phyloP scores from a whole-genome alignment of 2,888 invertebrate species.

The Creontiades dilutus region DNA sequence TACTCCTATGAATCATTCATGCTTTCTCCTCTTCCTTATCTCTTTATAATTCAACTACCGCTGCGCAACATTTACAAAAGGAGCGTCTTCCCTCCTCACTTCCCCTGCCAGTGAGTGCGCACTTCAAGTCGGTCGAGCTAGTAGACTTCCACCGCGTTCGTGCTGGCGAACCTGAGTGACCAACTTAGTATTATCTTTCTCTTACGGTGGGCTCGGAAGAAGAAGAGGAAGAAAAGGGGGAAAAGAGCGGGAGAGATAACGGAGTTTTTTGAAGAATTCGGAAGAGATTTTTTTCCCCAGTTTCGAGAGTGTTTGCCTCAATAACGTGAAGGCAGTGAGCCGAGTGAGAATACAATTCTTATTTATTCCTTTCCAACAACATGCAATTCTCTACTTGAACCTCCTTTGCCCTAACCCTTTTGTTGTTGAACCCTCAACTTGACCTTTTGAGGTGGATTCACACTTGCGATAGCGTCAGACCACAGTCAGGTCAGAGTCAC shows the following conservation, averaged over 20 bases:
- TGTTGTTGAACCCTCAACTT: too few species aligned
- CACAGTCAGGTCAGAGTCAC: too few species aligned
- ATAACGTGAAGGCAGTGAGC: too few species aligned
- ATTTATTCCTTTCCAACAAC: too few species aligned
- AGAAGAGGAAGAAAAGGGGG: not conserved
- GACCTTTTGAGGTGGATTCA: too few species aligned
- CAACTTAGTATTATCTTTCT: constrained; percentile 39
- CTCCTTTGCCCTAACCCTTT: too few species aligned
- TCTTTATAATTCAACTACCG: constrained; percentile 71
- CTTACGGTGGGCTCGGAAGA: not conserved
- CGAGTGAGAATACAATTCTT: too few species aligned
- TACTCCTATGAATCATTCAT: constrained; percentile 69
- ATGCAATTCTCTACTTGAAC: too few species aligned
- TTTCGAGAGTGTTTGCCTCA: not conserved
- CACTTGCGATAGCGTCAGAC: too few species aligned
- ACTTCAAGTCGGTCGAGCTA: not conserved
- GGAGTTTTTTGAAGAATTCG: not conserved
- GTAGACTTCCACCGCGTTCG: constrained; percentile 12
- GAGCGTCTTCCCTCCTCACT: constrained; percentile 42
- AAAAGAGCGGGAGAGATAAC: not conserved
- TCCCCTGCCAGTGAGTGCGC: not conserved
- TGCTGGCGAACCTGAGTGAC: constrained; percentile 34
- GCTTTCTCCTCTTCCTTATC: constrained; percentile 49
- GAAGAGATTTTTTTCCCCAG: not conserved
- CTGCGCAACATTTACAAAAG: constrained; percentile 64